phyloP scores from a whole-genome alignment of 2,888 invertebrate genomes.

The Linyphia triangularis region DNA sequence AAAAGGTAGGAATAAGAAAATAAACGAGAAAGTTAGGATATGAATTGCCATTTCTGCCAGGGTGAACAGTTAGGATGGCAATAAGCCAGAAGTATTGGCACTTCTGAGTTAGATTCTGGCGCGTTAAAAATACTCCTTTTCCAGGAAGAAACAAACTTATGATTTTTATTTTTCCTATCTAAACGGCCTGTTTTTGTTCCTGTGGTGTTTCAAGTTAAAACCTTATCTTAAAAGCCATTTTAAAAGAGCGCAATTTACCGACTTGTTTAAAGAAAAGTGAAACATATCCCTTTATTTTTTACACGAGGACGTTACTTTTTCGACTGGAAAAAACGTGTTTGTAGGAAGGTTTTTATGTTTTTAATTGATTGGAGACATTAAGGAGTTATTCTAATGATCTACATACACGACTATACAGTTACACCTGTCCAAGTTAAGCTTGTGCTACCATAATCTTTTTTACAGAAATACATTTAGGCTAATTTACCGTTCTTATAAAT shows the following conservation, averaged over 20 bases:
- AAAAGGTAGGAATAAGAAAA: slow-evolving; percentile 11
- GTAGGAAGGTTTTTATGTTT: no score
- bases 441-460: no score
- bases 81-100: slow-evolving; percentile 65
- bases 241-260: slow-evolving; percentile 22
- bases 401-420: no score
- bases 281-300: not conserved
- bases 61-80: slow-evolving; percentile 57
- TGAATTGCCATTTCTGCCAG: slow-evolving; percentile 42
- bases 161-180: slow-evolving; percentile 39
- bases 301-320: not conserved
- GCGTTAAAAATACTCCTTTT: slow-evolving; percentile 57
- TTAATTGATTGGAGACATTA: no score
- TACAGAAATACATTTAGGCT: no score
- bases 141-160: not conserved
- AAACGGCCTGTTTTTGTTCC: slow-evolving; percentile 22
- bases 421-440: no score
- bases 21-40: slow-evolving; percentile 6
- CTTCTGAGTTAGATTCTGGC: slow-evolving; percentile 22
- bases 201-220: slow-evolving; percentile 35
- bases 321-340: no score
- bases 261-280: slow-evolving; percentile 3
- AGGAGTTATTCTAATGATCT: no score
- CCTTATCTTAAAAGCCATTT: slow-evolving; percentile 15
- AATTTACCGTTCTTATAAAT: no score